Evolutionary conservation across 2,888 invertebrate genomes (phyloP), one percentile per base, ranked within the genome.

Genomic region (Eucriotettix oculatus): DNA sequence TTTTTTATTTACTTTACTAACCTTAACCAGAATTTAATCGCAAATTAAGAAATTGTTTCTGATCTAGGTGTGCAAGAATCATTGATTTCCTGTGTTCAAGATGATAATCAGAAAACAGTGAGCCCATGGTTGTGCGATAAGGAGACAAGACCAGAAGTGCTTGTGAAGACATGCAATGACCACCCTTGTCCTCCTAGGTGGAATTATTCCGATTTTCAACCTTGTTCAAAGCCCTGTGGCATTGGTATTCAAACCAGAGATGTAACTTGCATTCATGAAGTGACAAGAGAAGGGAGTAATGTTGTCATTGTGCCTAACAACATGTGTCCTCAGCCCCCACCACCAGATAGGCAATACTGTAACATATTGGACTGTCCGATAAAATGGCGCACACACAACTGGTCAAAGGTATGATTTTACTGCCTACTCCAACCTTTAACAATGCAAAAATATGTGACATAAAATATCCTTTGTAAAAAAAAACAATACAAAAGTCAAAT

Each of bases 301-400:
- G 90, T 92, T 0, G 87, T 96, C 64, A 85, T 90, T 11, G 90
- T 97, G n/a, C 92, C 95, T 0, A 90, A 90, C 74, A 87, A 86
- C 70, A 89, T 92, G 86, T 94, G 97, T 69, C 91, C 91, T 0
- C 89, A 90, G 69, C 93, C 94, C 0, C 86, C 88, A 0, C 95
- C 96, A 0, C 84, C 86, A 0, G 90, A 92, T 71, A 79, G 91
- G 1, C 91, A 91, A 73, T 87, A 89, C 71, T 97, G 97, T 77
- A 94, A 94, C 72, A 87, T 91, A 0, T 79, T 91, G 61, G 92
- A 95, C 74, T 97, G 97, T 69, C 93, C 94, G 0, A 87, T 94
- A 1, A 78, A 85, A 64, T 97, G 96, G 97, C 86, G 86, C 66
- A 79, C 86, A 0, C 86, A 86, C 0, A 86, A 89, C 57, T 96